A percentile compares a stretch with the other conserved stretches of the same genome.
These are phyloP conservation scores for Saimiri boliviensis DNA, from an alignment of 2,113 vertebrate species.

Conservation along the genomic window DNA sequence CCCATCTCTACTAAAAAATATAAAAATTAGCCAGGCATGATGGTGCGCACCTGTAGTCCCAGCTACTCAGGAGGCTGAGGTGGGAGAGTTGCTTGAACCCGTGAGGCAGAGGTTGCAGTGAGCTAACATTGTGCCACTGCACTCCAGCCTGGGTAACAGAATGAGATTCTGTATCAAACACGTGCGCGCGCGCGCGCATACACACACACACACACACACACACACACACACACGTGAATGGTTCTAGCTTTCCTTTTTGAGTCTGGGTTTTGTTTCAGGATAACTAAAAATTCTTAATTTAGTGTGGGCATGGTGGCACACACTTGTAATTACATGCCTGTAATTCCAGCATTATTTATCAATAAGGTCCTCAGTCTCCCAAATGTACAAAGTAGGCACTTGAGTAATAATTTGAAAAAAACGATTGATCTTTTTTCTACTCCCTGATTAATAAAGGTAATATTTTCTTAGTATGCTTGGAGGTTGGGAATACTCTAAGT, in stretches of 20 bases:
- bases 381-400: neutral
- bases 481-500: neutral
- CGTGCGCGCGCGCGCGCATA: no score
- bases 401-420: neutral
- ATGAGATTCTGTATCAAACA: neutral
- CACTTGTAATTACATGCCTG: no score
- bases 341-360: neutral
- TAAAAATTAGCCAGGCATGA: neutral
- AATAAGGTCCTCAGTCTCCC: neutral
- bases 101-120: neutral
- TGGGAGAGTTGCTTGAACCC: neutral
- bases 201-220: no score
- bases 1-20: neutral
- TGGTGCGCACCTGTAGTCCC: neutral
- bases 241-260: constrained; percentile 44
- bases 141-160: neutral
- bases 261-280: constrained; percentile 51
- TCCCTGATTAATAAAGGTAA: neutral
- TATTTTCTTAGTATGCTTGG: neutral
- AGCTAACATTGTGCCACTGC: neutral
- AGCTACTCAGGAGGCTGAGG: neutral
- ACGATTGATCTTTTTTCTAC: neutral
- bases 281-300: constrained; percentile 57
- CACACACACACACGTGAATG: neutral
- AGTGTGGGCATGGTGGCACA: no score